These are phyloP conservation scores for Opisthograptis luteolata DNA, from an alignment of 2,888 invertebrate species.

Conservation along the genomic window DNA sequence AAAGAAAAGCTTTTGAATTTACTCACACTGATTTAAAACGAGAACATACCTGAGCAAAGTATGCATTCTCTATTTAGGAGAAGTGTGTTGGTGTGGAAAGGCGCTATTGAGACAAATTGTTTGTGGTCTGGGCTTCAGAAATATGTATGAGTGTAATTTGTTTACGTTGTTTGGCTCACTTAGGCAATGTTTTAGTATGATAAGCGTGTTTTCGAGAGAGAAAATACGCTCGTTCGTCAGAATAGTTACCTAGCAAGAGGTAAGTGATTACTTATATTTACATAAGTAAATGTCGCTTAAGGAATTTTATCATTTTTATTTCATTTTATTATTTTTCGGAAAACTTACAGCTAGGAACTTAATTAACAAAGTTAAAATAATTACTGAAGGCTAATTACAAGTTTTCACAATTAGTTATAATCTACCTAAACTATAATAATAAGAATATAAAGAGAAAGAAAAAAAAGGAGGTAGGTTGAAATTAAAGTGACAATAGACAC, in stretches of 20 bases:
- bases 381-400: too few relatives aligned
- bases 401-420: too few relatives aligned
- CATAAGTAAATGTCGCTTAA: too few relatives aligned
- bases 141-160: slow-evolving; percentile 16
- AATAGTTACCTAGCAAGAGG: slow-evolving; percentile 7
- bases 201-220: slow-evolving; percentile 10
- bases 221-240: slow-evolving; percentile 9
- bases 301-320: too few relatives aligned
- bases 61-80: background rate
- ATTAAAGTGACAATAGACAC: too few relatives aligned
- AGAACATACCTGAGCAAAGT: slow-evolving; percentile 1
- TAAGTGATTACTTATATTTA: background rate
- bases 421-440: too few relatives aligned
- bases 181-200: slow-evolving; percentile 18
- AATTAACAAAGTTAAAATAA: too few relatives aligned
- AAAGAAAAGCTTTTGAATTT: slow-evolving; percentile 22
- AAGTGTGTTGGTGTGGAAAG: slow-evolving; percentile 12
- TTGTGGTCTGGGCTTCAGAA: slow-evolving; percentile 4
- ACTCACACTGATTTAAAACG: slow-evolving; percentile 10
- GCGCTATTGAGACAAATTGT: slow-evolving; percentile 16
- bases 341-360: too few relatives aligned
- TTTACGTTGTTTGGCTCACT: slow-evolving; percentile 6
- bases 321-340: too few relatives aligned
- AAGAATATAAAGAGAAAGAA: too few relatives aligned
- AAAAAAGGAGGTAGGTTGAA: too few relatives aligned